Evolutionary conservation across 2,113 vertebrate species (phyloP), one percentile per base, ranked within the genome.

Genomic region (Thomomys bottae): DNA sequence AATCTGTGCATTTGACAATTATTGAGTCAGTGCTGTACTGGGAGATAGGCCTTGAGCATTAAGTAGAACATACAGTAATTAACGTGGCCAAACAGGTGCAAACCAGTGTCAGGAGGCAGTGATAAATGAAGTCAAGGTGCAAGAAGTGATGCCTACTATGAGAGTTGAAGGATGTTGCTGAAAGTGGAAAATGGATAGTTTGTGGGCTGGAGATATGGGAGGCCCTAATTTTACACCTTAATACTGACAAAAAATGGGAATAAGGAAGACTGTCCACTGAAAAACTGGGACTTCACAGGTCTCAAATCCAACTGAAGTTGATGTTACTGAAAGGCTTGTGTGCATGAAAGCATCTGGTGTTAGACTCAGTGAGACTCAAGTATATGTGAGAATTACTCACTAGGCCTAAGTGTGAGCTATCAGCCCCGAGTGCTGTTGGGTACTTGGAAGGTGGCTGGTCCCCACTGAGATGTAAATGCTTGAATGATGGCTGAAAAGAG

Each of bases 91-190:
- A 76, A 24, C 12, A 24, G 70, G 63, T 24, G 32, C 21, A 36
- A 6, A 49, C 5, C 0, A 3, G 4, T 32, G 34, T 6, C 26
- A 34, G 45, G 14, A 38, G 26, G 18, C 49, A 57, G 30, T 24
- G 17, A 57, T 12, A 80, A 54, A 4, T 38, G 68, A 84, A 70
- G 20, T 76, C 28, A 23, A 20, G 75, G 68, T 57, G 12, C n/a
- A 36, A 45, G 17, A 21, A 81, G 59, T 45, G 10, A 17, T 54
- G 14, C 30, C 82, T 40, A 2, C 1, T 4, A 3, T 61, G 73
- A 89, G 1, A 63, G 40, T 32, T 73, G 42, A 54, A 49, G 57
- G 32, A 8, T 84, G 28, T 42, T 75, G 26, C 7, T 12, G 66
- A 72, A 87, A 68, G 18, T 57, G 68, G 78, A 38, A 63, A 80